These are phyloP conservation scores for Poliocrania exsul DNA, from an alignment of 2,797 vertebrate genomes.

Conservation along the genomic window DNA sequence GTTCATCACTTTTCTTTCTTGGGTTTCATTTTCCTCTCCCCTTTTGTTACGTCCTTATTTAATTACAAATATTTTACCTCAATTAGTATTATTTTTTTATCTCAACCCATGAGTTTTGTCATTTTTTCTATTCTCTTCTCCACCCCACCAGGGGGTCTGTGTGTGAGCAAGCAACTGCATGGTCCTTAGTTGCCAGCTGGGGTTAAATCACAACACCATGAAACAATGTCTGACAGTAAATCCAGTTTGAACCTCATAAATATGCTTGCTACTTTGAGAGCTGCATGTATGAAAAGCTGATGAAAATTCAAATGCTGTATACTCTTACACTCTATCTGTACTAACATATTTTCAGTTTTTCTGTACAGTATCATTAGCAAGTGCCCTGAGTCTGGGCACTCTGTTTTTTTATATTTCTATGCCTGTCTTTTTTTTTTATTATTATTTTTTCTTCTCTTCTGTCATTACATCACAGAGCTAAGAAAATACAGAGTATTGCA, in stretches of 20 bases:
- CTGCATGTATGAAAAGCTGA: not conserved
- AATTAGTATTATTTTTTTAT: not conserved
- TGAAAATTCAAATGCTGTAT: not conserved
- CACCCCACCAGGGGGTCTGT: not conserved
- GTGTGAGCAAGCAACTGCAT: not conserved
- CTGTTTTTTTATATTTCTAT: not conserved
- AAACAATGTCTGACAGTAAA: not conserved
- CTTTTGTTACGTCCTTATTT: not conserved
- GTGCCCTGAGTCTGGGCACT: not conserved
- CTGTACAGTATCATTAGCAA: not conserved
- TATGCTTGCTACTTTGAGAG: not conserved
- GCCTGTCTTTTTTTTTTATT: fast-evolving
- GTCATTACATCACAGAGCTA: not conserved
- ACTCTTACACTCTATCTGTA: not conserved
- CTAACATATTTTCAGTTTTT: not conserved
- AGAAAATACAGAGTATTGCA: not conserved
- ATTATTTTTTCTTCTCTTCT: fast-evolving
- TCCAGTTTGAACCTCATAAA: not conserved
- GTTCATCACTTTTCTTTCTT: fast-evolving
- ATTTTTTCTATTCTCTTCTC: not conserved
- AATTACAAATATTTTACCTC: not conserved
- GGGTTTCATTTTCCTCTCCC: not conserved
- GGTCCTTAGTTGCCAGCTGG: not conserved
- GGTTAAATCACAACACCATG: not conserved
- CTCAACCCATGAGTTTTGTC: not conserved